A percentile compares a stretch with the other conserved stretches of the same genome.
phyloP scores from a whole-genome alignment of 2,113 vertebrate species.

The Corythornis madagascariensis region DNA sequence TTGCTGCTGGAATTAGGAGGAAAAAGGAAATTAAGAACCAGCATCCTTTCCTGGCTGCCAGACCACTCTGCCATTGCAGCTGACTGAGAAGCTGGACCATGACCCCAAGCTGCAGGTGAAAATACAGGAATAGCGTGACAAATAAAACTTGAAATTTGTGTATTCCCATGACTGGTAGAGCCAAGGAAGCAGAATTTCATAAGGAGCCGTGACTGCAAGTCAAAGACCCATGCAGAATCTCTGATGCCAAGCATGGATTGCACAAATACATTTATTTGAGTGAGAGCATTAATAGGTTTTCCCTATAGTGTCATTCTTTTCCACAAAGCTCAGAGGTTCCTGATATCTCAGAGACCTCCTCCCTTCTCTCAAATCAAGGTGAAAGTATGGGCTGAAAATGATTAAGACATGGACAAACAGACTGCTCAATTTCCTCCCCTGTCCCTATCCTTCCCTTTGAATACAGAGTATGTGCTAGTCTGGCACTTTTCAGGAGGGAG shows the following conservation, averaged over 20 bases:
- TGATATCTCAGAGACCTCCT: neutral
- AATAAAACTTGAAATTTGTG: neutral
- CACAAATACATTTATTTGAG: neutral
- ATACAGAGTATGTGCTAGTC: neutral
- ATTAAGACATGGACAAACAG: neutral
- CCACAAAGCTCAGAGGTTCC: neutral
- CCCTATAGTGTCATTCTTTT: neutral
- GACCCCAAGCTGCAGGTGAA: neutral
- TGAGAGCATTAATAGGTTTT: neutral
- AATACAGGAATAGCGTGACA: fast-evolving
- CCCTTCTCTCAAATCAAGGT: neutral
- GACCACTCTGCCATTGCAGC: neutral
- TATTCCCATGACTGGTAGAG: neutral
- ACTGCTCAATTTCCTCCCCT: neutral
- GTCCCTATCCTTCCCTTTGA: neutral
- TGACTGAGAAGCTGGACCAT: neutral
- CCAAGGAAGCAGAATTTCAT: neutral
- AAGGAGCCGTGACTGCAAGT: neutral
- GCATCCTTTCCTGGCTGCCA: neutral
- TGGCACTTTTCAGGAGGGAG: neutral
- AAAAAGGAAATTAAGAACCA: neutral
- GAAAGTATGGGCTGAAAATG: neutral
- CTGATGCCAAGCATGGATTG: neutral
- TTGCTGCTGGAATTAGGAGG: neutral
- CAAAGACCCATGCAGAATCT: neutral